These are phyloP conservation scores for Zosterops hypoxanthus DNA, from an alignment of 2,113 vertebrate genomes.

Conservation along the genomic window DNA sequence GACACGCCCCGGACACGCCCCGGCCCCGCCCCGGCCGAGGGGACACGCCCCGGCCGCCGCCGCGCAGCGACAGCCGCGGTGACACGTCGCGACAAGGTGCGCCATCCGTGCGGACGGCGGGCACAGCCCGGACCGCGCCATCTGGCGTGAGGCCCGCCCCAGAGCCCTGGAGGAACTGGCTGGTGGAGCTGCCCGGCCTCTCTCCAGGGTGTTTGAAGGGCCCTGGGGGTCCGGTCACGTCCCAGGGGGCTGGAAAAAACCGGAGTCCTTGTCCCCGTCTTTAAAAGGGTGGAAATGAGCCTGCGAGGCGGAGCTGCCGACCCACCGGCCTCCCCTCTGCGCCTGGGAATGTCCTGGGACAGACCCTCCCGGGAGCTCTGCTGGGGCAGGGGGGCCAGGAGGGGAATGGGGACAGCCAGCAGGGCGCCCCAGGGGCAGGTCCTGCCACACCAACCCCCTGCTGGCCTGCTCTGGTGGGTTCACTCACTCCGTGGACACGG, in stretches of 20 bases:
- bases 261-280: background rate
- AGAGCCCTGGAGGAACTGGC: background rate
- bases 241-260: too few species aligned
- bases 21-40: background rate
- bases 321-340: background rate
- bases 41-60: background rate
- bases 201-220: background rate
- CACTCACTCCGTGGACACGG: background rate
- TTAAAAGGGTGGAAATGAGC: background rate
- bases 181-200: background rate
- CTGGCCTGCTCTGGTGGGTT: too few species aligned
- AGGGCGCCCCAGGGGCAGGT: background rate
- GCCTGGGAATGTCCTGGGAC: background rate
- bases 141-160: background rate
- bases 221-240: too few species aligned
- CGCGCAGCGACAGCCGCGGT: accelerated
- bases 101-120: too few species aligned
- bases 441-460: background rate
- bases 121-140: background rate
- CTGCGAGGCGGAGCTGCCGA: accelerated
- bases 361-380: background rate
- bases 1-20: too few species aligned
- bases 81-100: background rate
- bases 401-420: background rate
- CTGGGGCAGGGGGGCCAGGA: background rate